Base-by-base conservation (phyloP, 2,797 vertebrate species). In the Notoglanidium macrostoma region DNA sequence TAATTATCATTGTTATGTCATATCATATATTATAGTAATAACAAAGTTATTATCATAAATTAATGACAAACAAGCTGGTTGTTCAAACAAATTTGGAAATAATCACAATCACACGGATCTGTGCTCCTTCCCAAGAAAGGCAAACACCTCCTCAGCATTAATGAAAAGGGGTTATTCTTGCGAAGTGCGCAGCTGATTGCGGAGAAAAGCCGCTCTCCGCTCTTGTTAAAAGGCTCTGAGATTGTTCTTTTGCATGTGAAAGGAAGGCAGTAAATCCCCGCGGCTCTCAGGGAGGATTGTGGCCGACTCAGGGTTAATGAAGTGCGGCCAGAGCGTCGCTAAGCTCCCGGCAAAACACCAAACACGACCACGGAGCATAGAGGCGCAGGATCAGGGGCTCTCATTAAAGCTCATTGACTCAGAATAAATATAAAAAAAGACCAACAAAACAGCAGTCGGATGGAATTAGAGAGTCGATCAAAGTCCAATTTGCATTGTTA, bases 391-490 rank as follows among this genome's bases (percentile, higher is more conserved):
- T 99, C 97, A 98, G 96, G 96, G 96, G 96, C 97, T 97, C 96
- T 96, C 96, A 96, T 97, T 99, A 98, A 85, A 98, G 98, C 97
- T 97, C 96, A 96, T 96, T 96, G 96, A 97, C 97, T 97, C 96
- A 96, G 96, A 97, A 98, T 97, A 97, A 78, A 78, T 77, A 65
- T 65, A 77, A 96, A 96, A 95, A 96, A 96, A 95, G 94, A 93
- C 94, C 97, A 97, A 97, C 95, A 97, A 96, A 97, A 96, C 95
- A 94, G 96, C 94, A 96, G 96, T 97, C 97, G 97, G 97, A 97
- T 97, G 96, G 97, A 97, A 98, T 98, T 85, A 97, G 98, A 97
- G 97, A 97, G 97, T 94, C 96, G 97, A 98, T 98, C 97, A 98
- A 97, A 98, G 96, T 93, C 95, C 95, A 93, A 96, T 96, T 96